phyloP scores from a whole-genome alignment of 2,797 vertebrate genomes.

The Tokudaia muenninki region DNA sequence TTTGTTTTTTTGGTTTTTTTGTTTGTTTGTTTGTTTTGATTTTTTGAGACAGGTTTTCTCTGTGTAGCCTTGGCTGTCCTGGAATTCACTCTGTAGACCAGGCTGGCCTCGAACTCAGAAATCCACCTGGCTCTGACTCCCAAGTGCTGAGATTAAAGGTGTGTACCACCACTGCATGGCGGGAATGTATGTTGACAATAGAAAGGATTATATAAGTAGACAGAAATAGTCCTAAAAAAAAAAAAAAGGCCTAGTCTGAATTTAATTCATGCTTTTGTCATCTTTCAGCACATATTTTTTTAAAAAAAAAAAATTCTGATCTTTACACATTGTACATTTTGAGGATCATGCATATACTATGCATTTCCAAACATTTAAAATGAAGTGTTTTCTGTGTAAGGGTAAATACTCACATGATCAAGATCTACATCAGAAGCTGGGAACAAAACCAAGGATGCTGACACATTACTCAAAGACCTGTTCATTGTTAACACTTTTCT shows the following conservation, averaged over 20 bases:
- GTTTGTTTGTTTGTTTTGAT: no score
- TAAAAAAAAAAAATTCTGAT: not conserved
- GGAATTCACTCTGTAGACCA: no score
- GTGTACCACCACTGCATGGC: no score
- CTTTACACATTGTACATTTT: not conserved
- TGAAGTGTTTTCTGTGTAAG: not conserved
- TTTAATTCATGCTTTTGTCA: not conserved
- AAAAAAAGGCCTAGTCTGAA: not conserved
- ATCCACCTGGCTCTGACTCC: no score
- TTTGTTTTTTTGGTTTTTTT: no score
- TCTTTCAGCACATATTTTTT: not conserved
- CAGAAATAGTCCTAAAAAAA: not conserved
- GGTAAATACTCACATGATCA: not conserved
- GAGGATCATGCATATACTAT: not conserved
- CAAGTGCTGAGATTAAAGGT: no score
- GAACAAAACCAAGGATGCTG: not conserved
- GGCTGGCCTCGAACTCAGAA: no score
- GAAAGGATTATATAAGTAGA: not conserved
- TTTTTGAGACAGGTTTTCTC: no score
- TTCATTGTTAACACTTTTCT: not conserved
- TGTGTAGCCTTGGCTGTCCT: no score
- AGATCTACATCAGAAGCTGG: not conserved
- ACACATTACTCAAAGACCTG: not conserved
- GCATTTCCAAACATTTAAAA: not conserved
- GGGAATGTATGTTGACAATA: not conserved